Base-by-base conservation (phyloP, 2,888 invertebrate species). In the Ectropis crepuscularia region DNA sequence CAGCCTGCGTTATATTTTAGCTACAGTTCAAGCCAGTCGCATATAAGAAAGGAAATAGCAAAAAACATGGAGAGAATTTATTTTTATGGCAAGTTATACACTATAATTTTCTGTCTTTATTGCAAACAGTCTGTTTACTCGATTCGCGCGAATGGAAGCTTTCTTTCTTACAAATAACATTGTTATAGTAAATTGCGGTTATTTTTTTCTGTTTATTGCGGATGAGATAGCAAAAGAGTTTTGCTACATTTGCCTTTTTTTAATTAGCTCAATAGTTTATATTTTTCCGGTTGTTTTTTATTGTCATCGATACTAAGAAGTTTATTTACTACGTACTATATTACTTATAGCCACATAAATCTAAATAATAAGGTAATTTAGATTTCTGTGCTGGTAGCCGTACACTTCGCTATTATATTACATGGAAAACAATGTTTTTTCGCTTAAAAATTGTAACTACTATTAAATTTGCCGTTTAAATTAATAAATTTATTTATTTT, bases 1-100 rank as follows among this genome's bases (percentile, higher is more conserved):
- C 71, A 73, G 64, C 62, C 58, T 60, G 65, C 69, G 58, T 68
- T 63, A 78, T 74, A 73, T 72, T 74, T 73, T 69, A 73, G 43
- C 61, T 65, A 57, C 63, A 65, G 65, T 65, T 49, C 57, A 57
- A 53, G 37, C 41, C 36, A 37, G 61, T 57, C 28, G 54, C 54
- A 43, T 49, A 60, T 55, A 39, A 57, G 38, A 64, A 57, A 57
- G 51, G 57, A 63, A 68, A 65, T 64, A 53, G 57, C 59, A 59
- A 48, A 61, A 50, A 61, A 54, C 11, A 37, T 37, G 42, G 4
- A 38, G 53, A 57, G 42, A 53, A 62, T 53, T 47, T 16, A 62
- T 57, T 62, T 37, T 57, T 57, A 57, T 41, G 41, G 48, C 42
- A 53, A 57, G 28, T 43, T 47, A 41, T 46, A 38, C 57, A 48